Percentiles rank a stretch among this genome's conserved stretches.
phyloP scores from a whole-genome alignment of 2,888 invertebrate genomes.

The Cheilosia grossa region DNA sequence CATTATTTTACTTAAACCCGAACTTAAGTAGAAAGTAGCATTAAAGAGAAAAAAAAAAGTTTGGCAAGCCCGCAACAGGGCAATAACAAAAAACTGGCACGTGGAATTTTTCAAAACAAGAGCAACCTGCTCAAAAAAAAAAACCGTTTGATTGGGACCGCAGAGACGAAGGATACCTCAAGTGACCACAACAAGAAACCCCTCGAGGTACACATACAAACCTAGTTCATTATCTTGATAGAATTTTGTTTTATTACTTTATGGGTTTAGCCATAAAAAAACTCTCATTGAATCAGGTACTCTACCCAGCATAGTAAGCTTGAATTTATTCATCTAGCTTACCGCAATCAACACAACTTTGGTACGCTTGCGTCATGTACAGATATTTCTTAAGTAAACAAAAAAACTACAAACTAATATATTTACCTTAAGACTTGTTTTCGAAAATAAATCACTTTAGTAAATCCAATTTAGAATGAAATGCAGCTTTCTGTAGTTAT shows the following conservation, averaged over 20 bases:
- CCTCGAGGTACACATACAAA: no score
- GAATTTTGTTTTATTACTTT: not conserved
- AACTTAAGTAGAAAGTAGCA: no score
- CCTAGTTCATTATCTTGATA: no score
- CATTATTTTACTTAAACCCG: no score
- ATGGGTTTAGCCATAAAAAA: not conserved
- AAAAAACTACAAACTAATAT: not conserved
- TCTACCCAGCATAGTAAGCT: not conserved
- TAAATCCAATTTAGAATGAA: conserved; percentile 48
- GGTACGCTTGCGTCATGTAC: not conserved
- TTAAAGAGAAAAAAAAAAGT: no score
- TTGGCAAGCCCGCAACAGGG: no score
- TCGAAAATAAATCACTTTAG: conserved; percentile 32
- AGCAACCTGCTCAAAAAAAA: no score
- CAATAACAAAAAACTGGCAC: no score
- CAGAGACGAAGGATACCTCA: no score
- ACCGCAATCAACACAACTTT: conserved; percentile 1
- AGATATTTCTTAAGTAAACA: not conserved
- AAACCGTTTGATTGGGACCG: no score
- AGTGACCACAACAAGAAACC: no score
- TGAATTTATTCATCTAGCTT: conserved; percentile 40
- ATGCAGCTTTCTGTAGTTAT: conserved; percentile 9
- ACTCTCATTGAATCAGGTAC: not conserved
- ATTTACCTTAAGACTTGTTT: conserved; percentile 55
- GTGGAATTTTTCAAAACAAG: no score